Evolutionary conservation across 2,113 vertebrate genomes (phyloP), one percentile per base, ranked within the genome.

Genomic region (Trogon melanurus): DNA sequence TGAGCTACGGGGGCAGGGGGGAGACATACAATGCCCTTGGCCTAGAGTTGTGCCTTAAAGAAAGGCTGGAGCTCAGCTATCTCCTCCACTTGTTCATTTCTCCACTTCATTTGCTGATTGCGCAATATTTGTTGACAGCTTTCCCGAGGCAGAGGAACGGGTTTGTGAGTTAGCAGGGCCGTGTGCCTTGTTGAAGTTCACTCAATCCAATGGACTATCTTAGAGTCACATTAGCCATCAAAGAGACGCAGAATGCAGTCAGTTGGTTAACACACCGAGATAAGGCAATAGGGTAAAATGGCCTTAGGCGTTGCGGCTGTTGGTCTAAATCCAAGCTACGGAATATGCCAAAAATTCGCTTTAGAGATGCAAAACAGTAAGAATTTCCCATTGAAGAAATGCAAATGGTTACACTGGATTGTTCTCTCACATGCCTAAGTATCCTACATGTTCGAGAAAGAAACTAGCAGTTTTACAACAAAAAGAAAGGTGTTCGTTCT

Each of bases 301-400:
- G 48, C 92, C 48, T 79, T 6, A 78, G 91, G 93, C 84, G 47
- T 4, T 36, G 50, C 66, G 70, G 44, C 23, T 89, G 78, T 47
- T 53, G 32, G 60, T 36, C 62, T 17, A 64, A 74, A 70, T 58
- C 62, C 85, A 93, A 89, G 38, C 78, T 85, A 45, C 36, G 57
- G 67, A 74, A 93, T 73, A 66, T 5, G 74, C 73, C 90, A 83
- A 76, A 76, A 76, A 66, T 56, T 71, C 71, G 51, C 67, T 82
- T 89, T 80, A 57, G 44, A 91, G 67, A 81, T 91, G 78, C 73
- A 92, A 93, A 96, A 23, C 8, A 81, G 56, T 15, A 36, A 88
- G 65, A 81, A 87, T 34, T 81, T 67, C 91, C 88, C 85, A 44
- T 8, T 81, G 82, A 92, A 75, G 66, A 94, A 62, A 85, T 89